Percentiles rank a stretch among this genome's conserved stretches.
Conservation (phyloP, 2,113 vertebrate species). For the Gymnorhina tibicen region DNA sequence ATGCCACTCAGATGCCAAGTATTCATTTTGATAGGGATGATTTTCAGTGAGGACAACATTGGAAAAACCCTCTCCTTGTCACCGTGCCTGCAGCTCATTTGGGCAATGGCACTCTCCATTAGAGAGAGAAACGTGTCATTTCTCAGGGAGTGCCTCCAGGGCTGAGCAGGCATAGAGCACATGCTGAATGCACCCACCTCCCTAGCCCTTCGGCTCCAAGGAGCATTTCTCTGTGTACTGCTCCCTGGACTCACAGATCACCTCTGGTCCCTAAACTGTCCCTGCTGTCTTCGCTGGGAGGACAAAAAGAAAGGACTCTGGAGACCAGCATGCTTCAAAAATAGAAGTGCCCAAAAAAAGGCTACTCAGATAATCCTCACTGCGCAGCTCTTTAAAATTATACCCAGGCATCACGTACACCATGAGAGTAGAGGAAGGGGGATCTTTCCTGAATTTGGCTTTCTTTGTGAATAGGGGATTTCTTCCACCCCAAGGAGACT, state of each 20-base stretch:
- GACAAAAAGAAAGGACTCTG: not conserved
- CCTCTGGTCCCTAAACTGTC: not conserved
- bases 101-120: not conserved
- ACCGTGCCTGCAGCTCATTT: fast-evolving
- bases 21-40: not conserved
- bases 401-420: not conserved
- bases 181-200: not conserved
- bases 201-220: not conserved
- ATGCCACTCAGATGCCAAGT: not conserved
- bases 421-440: not conserved
- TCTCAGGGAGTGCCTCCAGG: not conserved
- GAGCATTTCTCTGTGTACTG: not conserved
- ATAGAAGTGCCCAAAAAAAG: not conserved
- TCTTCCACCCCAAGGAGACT: not conserved
- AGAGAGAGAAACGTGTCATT: not conserved
- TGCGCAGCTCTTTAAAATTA: not conserved
- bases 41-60: not conserved
- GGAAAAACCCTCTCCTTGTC: not conserved
- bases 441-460: not conserved
- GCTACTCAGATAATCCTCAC: not conserved
- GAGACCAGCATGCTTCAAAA: not conserved
- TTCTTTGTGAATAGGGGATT: not conserved
- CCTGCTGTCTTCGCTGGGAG: not conserved
- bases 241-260: not conserved
- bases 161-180: not conserved